Evolutionary conservation across 2,888 invertebrate genomes (phyloP).

Genomic region (Trachelus iudaicus): DNA sequence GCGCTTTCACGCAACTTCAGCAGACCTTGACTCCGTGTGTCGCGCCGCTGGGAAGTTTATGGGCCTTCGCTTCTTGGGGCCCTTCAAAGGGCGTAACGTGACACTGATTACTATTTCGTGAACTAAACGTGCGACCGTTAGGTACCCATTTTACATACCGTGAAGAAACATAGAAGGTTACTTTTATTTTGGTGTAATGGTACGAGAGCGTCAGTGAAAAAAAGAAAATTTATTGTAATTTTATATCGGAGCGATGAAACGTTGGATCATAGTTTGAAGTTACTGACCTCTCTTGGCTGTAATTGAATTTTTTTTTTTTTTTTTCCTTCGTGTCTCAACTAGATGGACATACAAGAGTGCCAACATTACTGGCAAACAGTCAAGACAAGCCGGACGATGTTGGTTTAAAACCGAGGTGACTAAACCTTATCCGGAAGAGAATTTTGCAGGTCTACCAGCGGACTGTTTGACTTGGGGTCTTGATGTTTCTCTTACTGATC

Average conservation of each 20-base stretch:
- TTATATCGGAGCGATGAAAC: background rate
- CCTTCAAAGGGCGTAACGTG: slow-evolving; percentile 50
- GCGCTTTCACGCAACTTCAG: slow-evolving; percentile 31
- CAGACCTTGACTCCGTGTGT: slow-evolving; percentile 47
- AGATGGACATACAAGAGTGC: background rate
- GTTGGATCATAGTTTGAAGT: background rate
- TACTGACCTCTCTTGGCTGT: background rate
- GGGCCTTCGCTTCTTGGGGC: slow-evolving; percentile 37
- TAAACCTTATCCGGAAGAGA: slow-evolving; percentile 28
- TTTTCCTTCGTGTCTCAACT: background rate
- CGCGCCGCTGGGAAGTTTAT: slow-evolving; percentile 43
- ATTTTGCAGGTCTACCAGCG: background rate
- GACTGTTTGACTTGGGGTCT: background rate
- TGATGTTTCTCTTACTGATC: background rate
- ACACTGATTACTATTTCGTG: slow-evolving; percentile 52
- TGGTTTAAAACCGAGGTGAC: slow-evolving; percentile 28
- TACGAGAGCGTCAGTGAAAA: background rate
- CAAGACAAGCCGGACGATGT: slow-evolving; percentile 29
- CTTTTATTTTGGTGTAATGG: background rate
- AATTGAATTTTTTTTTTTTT: background rate
- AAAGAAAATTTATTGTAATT: background rate
- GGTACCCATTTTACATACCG: background rate
- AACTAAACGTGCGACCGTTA: slow-evolving; percentile 20
- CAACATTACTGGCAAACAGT: slow-evolving; percentile 31
- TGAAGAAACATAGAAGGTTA: background rate